A percentile compares a stretch with the other conserved stretches of the same genome.
Evolutionary conservation across 2,888 invertebrate species (phyloP).

Genomic region (Erebia ligea): DNA sequence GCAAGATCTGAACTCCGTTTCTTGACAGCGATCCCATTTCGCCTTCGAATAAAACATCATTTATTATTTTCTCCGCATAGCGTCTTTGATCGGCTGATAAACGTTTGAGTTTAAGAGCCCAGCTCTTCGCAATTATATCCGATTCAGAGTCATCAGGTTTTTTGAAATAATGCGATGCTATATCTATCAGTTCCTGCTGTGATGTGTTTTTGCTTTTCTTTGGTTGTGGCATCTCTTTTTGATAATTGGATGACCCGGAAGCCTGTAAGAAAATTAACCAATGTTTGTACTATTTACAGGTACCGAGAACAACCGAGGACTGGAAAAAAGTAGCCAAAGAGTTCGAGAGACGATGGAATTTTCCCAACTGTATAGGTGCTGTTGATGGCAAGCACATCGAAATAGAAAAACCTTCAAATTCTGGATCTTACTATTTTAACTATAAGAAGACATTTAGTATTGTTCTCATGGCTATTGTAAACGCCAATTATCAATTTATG

Average conservation of each 20-base stretch:
- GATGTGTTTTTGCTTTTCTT: background rate
- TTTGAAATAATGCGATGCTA: constrained; percentile 20
- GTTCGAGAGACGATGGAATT: constrained; percentile 7
- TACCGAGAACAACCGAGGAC: no score
- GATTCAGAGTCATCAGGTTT: constrained; percentile 26
- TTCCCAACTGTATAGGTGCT: background rate
- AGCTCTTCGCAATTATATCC: constrained; percentile 36
- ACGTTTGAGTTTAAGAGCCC: constrained; percentile 38
- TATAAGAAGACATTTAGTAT: constrained; percentile 36
- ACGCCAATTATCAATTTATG: constrained; percentile 28
- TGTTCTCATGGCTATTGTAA: constrained; percentile 34
- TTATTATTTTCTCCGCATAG: constrained; percentile 40
- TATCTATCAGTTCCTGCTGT: constrained; percentile 1
- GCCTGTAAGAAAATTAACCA: constrained; percentile 2
- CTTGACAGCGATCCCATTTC: constrained; percentile 33
- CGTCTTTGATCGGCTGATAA: constrained; percentile 37
- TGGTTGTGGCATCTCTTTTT: background rate
- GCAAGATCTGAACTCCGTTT: constrained; percentile 24
- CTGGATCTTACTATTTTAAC: constrained; percentile 35
- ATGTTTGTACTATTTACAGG: background rate
- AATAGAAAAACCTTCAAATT: constrained; percentile 27
- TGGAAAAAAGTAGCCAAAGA: background rate
- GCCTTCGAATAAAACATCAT: constrained; percentile 35
- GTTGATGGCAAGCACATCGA: constrained; percentile 20
- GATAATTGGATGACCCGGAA: constrained; percentile 3